phyloP scores from a whole-genome alignment of 1,140 invertebrate genomes.

The Drosophila azteca region DNA sequence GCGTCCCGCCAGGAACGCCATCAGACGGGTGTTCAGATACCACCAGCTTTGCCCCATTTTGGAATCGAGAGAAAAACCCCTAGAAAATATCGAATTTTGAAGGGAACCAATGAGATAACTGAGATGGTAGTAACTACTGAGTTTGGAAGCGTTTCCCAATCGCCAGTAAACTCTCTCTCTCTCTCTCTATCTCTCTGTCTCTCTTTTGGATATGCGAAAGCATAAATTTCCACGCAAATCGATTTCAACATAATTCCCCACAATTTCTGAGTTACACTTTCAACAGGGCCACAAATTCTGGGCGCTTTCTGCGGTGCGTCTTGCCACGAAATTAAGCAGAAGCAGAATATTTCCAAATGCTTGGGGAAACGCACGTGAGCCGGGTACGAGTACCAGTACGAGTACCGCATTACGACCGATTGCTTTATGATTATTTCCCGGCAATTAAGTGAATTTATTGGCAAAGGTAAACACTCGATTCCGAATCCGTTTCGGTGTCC shows the following conservation, averaged over 20 bases:
- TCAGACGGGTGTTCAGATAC: constrained; percentile 1
- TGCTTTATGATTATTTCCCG: constrained; percentile 83
- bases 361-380: constrained; percentile 11
- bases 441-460: constrained; percentile 83
- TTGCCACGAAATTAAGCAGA: constrained; percentile 12
- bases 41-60: constrained; percentile 10
- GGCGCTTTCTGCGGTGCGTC: background rate
- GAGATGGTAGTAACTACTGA: background rate
- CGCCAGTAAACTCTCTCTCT: constrained; percentile 7
- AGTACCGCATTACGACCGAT: constrained; percentile 69
- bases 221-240: constrained; percentile 44
- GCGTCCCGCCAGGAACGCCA: background rate
- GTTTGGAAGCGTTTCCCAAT: constrained; percentile 1
- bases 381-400: background rate
- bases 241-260: constrained; percentile 68
- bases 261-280: constrained; percentile 60
- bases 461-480: constrained; percentile 71
- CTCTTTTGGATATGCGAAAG: background rate
- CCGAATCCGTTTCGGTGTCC: constrained; percentile 11
- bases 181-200: background rate
- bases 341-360: constrained; percentile 1
- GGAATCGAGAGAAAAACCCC: too few species aligned
- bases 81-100: too few species aligned
- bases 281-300: constrained; percentile 49
- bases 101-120: constrained; percentile 8